Conservation (phyloP, 2,797 vertebrate genomes). For the Hybognathus amarus region DNA sequence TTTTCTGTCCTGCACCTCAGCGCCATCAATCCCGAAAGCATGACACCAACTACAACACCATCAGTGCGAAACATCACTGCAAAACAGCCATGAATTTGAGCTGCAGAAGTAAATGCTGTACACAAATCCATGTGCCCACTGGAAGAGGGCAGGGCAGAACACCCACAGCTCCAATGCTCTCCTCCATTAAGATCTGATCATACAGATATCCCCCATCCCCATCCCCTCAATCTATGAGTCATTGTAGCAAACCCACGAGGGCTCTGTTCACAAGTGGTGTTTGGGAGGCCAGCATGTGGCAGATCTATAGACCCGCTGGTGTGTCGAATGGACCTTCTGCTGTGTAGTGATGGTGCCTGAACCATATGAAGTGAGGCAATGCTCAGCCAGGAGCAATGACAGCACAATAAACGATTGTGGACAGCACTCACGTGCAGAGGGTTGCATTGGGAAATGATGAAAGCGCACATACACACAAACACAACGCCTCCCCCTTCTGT, state of each 20-base stretch:
- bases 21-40: constrained; percentile 27
- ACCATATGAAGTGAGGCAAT: constrained; percentile 18
- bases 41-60: not conserved
- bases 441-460: not conserved
- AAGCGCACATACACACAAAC: constrained; percentile 2
- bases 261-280: constrained; percentile 15
- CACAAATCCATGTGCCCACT: constrained; percentile 2
- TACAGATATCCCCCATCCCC: not conserved
- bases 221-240: constrained; percentile 27
- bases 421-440: constrained; percentile 23
- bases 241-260: not conserved
- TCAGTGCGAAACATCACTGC: constrained; percentile 3
- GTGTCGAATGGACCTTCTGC: constrained; percentile 48
- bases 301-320: constrained; percentile 50
- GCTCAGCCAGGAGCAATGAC: constrained; percentile 40
- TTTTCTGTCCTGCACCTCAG: constrained; percentile 18
- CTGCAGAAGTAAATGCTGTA: not conserved
- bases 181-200: constrained; percentile 2
- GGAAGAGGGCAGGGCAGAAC: not conserved
- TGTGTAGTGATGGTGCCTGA: constrained; percentile 45
- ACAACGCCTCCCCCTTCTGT: not conserved
- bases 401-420: constrained; percentile 37
- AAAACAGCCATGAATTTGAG: not conserved
- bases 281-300: constrained; percentile 15
- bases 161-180: not conserved